Evolutionary conservation across 2,888 invertebrate genomes (phyloP), one percentile per base, ranked within the genome.

Genomic region (Eilema sororculum): DNA sequence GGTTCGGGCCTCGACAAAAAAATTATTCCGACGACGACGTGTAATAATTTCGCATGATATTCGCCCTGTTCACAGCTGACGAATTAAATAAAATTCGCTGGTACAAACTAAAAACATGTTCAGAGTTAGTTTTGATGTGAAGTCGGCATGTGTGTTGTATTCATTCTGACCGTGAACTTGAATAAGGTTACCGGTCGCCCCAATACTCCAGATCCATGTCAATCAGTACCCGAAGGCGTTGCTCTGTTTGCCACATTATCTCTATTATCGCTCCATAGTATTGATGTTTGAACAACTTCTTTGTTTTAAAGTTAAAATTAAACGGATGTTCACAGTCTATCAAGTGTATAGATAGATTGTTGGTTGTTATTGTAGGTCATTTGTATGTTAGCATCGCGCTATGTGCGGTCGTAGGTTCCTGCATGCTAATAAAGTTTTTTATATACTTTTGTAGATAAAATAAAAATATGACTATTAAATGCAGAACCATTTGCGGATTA

Each of bases 51-150:
- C 62, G 71, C 72, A 75, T 75, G 67, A 75, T 79, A 25, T 63
- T 72, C 66, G 67, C 52, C 62, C 68, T 65, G 72, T 70, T 57
- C 68, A 74, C 80, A 78, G 80, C 80, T 79, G 80, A 74, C 61
- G 68, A 72, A 65, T 69, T 68, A 69, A 72, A 72, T 69, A 76
- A 79, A 79, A 73, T 76, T 70, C 57, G 67, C 70, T 67, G 65
- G 64, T 69, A 69, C 58, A 68, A 30, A 67, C 63, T 65, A 67
- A 70, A 57, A 78, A 82, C 76, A 41, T 82, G 78, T 82, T 78
- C 75, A 75, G 74, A 74, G 67, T 82, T 80, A 78, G 79, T 78
- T 86, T 84, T 78, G 78, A 78, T 78, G 79, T 76, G 77, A 77
- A 76, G 80, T 57, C 73, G 75, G 74, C 76, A 77, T 75, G 75